Evolutionary conservation across 1,140 invertebrate species (phyloP).

Genomic region (Nebria ingens): DNA sequence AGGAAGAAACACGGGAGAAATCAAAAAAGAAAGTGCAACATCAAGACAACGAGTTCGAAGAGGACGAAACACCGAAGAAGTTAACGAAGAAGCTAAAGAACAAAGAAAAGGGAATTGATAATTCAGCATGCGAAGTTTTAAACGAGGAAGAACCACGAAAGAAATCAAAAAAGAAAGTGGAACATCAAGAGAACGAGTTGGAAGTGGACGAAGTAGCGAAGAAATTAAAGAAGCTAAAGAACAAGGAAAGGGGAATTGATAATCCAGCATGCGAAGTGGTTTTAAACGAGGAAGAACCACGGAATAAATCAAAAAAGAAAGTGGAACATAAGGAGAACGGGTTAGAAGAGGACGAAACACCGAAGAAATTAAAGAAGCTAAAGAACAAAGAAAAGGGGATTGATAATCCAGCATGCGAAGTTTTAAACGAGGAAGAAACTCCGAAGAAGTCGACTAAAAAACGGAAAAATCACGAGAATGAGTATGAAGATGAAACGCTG

Average conservation of each 20-base stretch:
- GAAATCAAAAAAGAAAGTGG: conserved; percentile 10
- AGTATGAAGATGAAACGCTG: too few species aligned
- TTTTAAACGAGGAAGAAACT: conserved; percentile 13
- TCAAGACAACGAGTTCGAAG: too few species aligned
- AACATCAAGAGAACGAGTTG: conserved; percentile 17
- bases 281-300: conserved; percentile 1
- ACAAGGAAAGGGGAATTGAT: conserved; percentile 12
- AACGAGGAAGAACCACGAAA: too few species aligned
- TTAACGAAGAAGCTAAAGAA: background rate
- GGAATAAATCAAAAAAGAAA: too few species aligned
- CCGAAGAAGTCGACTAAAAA: conserved; percentile 17
- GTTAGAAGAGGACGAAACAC: conserved; percentile 13
- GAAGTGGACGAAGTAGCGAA: background rate
- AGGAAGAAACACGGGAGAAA: conserved; percentile 19
- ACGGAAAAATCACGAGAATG: too few species aligned
- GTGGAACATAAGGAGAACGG: background rate
- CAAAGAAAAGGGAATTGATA: too few species aligned
- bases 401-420: background rate
- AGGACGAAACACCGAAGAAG: conserved; percentile 8
- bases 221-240: conserved; percentile 6
- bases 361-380: background rate
- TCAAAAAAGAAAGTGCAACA: conserved; percentile 10
- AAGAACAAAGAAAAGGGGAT: conserved; percentile 5
- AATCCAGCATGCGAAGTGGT: conserved; percentile 4
- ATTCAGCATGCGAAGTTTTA: too few species aligned